Conservation (phyloP, 2,113 vertebrate species). For the Ornithorhynchus anatinus region DNA sequence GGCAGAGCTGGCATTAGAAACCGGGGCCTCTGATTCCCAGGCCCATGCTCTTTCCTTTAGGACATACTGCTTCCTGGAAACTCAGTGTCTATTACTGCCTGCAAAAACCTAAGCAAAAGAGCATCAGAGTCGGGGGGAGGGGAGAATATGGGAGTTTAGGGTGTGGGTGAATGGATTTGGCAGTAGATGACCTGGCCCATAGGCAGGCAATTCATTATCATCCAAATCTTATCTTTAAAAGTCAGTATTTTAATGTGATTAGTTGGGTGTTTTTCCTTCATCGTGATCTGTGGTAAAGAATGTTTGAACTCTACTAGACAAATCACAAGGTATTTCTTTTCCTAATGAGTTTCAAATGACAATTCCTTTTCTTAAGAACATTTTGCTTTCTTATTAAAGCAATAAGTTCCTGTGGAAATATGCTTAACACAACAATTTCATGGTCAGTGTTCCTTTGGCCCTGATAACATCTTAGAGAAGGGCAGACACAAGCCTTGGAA, state of each 20-base stretch:
- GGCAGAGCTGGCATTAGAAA: too few relatives aligned
- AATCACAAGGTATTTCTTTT: constrained; percentile 24
- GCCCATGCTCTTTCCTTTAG: too few relatives aligned
- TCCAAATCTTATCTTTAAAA: neutral
- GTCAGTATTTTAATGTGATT: neutral
- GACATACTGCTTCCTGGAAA: too few relatives aligned
- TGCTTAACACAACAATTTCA: constrained; percentile 63
- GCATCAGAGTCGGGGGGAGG: too few relatives aligned
- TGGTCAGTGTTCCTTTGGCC: constrained; percentile 42
- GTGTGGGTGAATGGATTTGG: too few relatives aligned
- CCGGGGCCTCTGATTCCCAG: too few relatives aligned
- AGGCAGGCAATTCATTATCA: too few relatives aligned
- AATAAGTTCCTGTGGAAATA: constrained; percentile 69
- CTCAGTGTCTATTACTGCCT: too few relatives aligned
- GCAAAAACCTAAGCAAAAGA: too few relatives aligned
- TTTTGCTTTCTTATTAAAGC: constrained; percentile 73
- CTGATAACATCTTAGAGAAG: constrained; percentile 53
- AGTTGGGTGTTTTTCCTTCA: neutral
- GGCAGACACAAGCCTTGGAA: constrained; percentile 43
- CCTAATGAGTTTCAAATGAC: constrained; percentile 73
- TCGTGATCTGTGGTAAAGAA: neutral
- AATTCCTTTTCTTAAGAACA: constrained; percentile 64
- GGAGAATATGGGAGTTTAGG: too few relatives aligned
- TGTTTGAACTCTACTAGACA: neutral
- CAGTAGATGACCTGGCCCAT: too few relatives aligned